phyloP scores from a whole-genome alignment of 2,888 invertebrate species.

The Bombyx huttoni region DNA sequence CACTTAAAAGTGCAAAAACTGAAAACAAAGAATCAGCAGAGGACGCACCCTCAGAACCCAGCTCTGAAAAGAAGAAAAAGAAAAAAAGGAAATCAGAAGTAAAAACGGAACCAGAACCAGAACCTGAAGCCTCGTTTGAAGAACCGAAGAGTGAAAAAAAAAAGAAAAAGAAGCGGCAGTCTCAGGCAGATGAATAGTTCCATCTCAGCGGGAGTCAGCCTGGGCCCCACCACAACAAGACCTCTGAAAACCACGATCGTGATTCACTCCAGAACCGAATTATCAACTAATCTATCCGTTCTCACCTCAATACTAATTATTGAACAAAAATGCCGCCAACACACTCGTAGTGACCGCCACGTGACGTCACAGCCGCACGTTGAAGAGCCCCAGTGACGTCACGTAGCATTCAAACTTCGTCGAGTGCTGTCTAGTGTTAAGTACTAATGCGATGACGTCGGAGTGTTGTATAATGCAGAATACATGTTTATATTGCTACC shows the following conservation, averaged over 20 bases:
- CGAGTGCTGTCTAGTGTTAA: not conserved
- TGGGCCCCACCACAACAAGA: too few species aligned
- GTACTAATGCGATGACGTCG: not conserved
- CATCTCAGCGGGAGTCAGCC: constrained; percentile 12
- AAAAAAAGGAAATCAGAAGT: constrained; percentile 66
- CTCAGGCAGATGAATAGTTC: constrained; percentile 38
- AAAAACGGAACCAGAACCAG: constrained; percentile 21
- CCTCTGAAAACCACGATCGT: too few species aligned
- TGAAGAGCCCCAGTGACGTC: not conserved
- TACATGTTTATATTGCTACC: not conserved
- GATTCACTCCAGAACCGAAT: too few species aligned
- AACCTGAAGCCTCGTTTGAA: constrained; percentile 17
- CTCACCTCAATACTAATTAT: too few species aligned
- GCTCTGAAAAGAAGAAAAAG: constrained; percentile 64
- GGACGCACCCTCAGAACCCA: constrained; percentile 20
- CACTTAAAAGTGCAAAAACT: constrained; percentile 49
- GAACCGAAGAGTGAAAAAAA: constrained; percentile 53
- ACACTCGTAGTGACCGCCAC: not conserved
- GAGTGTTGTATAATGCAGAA: not conserved
- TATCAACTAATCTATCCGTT: too few species aligned
- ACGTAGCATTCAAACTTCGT: not conserved
- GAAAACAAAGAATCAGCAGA: constrained; percentile 16
- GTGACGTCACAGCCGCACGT: too few species aligned
- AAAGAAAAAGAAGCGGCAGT: constrained; percentile 52
- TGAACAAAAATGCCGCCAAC: too few species aligned